Conservation (phyloP, 2,113 vertebrate genomes). For the Sphyrna mokarran region DNA sequence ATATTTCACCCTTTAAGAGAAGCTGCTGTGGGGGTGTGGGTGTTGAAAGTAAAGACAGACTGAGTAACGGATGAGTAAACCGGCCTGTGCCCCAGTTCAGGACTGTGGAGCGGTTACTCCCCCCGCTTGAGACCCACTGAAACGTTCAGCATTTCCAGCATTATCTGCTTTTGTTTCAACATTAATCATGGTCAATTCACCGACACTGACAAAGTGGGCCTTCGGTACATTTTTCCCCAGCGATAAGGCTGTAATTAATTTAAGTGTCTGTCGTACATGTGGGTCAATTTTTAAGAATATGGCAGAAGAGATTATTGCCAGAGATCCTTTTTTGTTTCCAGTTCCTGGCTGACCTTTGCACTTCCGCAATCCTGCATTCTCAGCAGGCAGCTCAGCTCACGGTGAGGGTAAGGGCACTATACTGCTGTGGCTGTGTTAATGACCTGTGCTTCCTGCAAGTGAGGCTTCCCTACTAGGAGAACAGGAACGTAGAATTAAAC, state of each 20-base stretch:
- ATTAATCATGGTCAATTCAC: background rate
- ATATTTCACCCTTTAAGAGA: background rate
- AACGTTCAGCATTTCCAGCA: background rate
- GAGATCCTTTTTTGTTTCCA: background rate
- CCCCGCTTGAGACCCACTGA: background rate
- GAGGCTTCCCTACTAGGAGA: background rate
- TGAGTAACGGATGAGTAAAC: background rate
- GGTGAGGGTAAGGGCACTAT: background rate
- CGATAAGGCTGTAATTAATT: conserved; percentile 25
- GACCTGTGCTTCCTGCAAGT: background rate
- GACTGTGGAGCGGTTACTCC: background rate
- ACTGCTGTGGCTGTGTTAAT: background rate
- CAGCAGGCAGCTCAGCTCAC: background rate
- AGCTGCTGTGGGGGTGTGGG: background rate
- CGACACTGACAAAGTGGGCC: background rate
- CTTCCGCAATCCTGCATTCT: background rate
- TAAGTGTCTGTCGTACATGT: background rate
- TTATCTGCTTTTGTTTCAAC: background rate
- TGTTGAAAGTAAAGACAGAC: background rate
- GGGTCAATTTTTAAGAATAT: conserved; percentile 1
- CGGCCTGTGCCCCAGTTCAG: background rate
- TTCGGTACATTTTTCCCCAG: background rate
- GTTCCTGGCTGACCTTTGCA: background rate
- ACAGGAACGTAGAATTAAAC: background rate
- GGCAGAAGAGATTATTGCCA: background rate